Base-by-base conservation (phyloP, 2,888 invertebrate species). In the Lasioglossum leucozonium region DNA sequence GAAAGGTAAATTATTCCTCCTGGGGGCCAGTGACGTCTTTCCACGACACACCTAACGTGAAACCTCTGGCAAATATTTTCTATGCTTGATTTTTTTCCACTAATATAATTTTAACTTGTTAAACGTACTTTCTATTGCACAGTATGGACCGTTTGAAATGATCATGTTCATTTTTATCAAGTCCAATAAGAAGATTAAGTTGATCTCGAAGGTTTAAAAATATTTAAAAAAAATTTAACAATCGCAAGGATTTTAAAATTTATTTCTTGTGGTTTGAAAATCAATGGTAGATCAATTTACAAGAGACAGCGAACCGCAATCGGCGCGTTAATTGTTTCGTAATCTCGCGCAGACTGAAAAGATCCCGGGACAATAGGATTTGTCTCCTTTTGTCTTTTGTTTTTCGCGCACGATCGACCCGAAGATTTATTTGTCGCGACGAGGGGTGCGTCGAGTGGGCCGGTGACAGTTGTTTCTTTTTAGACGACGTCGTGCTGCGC, bases 1-100 rank as follows among this genome's bases (percentile, higher is more conserved):
- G 22, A 65, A 75, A 83, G 85, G 81, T 90, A 88, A 88, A 90
- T 88, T 90, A 90, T 90, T 90, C 85, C 81, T 77, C 82, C 79
- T 78, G 55, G 37, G 78, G 74, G 74, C 77, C 72, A 76, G 81
- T 81, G 72, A 85, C 81, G 84, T 40, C 88, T 44, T 30, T 11
- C 16, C 13, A 16, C 72, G n/a, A 30, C 40, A 47, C 72, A 18
- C 67, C 51, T 72, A 72, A 62, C n/a, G 16, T 18, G 13, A 37
- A 58, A 67, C 62, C 44, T 47, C n/a, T 2, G 4, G n/a, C 11
- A 5, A 81, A 76, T 58, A 40, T 42, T 58, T 37, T 13, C 44
- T 18, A 34, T 1, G 18, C 11, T n/a, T n/a, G 8, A 55, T 1
- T n/a, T 55, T n/a, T n/a, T n/a, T 55, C n/a, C 51, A 22, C 8